Evolutionary conservation across 1,140 invertebrate species (phyloP), one percentile per base, ranked within the genome.

Genomic region (Drosophila lacteicornis): DNA sequence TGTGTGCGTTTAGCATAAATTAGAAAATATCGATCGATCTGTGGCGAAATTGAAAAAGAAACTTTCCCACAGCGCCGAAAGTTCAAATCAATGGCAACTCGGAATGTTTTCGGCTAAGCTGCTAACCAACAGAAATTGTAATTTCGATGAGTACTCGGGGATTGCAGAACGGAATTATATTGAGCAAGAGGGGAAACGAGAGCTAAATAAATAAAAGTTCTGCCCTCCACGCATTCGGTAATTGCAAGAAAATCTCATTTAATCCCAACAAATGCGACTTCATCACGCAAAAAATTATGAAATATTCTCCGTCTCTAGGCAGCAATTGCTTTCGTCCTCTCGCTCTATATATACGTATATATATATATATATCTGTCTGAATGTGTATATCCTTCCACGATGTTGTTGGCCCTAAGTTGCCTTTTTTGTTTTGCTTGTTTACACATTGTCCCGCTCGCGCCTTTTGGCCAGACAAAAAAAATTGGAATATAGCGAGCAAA

Each of bases 281-380:
- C 79, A 90, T 90, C 85, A 90, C 85, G 85, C 85, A 90, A 90
- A 90, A 90, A 90, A 90, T 90, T 90, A 90, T 90, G 85, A 90
- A 90, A 85, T 90, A 81, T 80, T 74, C 59, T 65, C 75, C 60
- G 63, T 79, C 71, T 68, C 75, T 66, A 67, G 74, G 62, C 85
- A 84, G 74, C 78, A 79, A 75, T 84, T 88, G 85, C 85, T 81
- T 69, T 76, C 67, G 65, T 58, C 58, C 13, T 59, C 55, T 11
- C 7, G 0, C 22, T 11, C 4, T 9, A 36, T 36, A 36, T 11
- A 7, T 38, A 55, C 47, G 47, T 60, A 19, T 36, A 9, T 45
- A 13, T 33, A 15, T 9, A 30, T 30, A 51, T 51, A 40, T 30
- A 61, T 47, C 36, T 38, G 61, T 33, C 50, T 56, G 7, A 30